These are phyloP conservation scores for Nyctibius grandis DNA, from an alignment of 2,797 vertebrate species.

Conservation along the genomic window DNA sequence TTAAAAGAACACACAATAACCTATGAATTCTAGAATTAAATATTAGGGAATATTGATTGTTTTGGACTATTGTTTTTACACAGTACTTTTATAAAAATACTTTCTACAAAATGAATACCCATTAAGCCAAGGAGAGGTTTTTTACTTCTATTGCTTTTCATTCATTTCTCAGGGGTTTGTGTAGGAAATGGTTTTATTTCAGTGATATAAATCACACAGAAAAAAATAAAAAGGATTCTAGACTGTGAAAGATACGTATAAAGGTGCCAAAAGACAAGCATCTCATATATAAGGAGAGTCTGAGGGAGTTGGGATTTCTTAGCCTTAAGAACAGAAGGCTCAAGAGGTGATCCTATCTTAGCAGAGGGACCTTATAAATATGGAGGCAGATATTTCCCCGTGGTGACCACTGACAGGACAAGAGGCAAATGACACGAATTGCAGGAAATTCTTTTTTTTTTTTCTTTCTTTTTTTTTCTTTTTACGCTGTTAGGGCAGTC, in stretches of 20 bases:
- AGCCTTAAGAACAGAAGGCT: neutral
- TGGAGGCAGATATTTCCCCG: neutral
- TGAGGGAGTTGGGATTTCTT: neutral
- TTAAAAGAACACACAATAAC: neutral
- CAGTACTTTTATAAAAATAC: neutral
- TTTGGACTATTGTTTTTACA: neutral
- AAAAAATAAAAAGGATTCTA: neutral
- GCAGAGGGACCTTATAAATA: neutral
- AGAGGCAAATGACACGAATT: rapidly evolving
- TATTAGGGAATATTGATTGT: neutral
- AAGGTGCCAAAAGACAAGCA: neutral
- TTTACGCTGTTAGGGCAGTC: neutral
- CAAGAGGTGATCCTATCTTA: neutral
- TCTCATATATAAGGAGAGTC: neutral
- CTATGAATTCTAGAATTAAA: neutral
- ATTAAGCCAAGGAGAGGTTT: neutral
- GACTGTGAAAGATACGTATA: neutral
- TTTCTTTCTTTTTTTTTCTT: neutral
- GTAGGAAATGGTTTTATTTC: neutral
- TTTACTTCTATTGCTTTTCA: neutral
- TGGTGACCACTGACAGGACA: neutral
- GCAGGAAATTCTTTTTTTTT: neutral
- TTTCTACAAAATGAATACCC: neutral
- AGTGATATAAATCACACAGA: neutral
- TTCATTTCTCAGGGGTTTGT: neutral